These are phyloP conservation scores for Passerina amoena DNA, from an alignment of 2,113 vertebrate genomes.

Conservation along the genomic window DNA sequence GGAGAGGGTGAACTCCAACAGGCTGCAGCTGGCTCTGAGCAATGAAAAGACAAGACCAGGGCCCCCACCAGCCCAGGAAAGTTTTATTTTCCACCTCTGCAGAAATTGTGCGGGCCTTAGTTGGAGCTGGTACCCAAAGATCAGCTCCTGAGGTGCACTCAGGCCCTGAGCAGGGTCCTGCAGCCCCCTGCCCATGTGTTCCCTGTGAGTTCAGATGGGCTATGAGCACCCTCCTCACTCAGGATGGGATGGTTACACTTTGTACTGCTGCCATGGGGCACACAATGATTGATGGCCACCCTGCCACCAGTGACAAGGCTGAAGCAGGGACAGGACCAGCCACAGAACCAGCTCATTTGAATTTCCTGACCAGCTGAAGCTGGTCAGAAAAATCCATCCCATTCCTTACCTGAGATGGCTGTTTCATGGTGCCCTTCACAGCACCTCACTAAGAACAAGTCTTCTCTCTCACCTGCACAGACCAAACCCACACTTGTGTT, in stretches of 20 bases:
- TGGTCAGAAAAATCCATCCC: neutral
- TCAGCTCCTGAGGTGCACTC: neutral
- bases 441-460: neutral
- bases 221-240: neutral
- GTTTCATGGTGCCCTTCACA: neutral
- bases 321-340: neutral
- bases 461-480: neutral
- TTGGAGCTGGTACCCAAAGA: neutral
- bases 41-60: neutral
- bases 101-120: neutral
- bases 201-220: accelerated
- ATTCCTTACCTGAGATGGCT: neutral
- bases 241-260: neutral
- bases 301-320: neutral
- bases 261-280: neutral
- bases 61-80: neutral
- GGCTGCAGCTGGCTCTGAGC: neutral
- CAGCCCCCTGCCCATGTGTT: neutral
- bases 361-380: neutral
- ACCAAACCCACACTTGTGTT: neutral
- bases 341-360: neutral
- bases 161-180: accelerated
- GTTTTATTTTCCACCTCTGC: neutral
- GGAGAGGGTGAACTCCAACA: neutral
- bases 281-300: accelerated